Conservation (phyloP, 2,888 invertebrate genomes). For the Tupiocoris notatus region DNA sequence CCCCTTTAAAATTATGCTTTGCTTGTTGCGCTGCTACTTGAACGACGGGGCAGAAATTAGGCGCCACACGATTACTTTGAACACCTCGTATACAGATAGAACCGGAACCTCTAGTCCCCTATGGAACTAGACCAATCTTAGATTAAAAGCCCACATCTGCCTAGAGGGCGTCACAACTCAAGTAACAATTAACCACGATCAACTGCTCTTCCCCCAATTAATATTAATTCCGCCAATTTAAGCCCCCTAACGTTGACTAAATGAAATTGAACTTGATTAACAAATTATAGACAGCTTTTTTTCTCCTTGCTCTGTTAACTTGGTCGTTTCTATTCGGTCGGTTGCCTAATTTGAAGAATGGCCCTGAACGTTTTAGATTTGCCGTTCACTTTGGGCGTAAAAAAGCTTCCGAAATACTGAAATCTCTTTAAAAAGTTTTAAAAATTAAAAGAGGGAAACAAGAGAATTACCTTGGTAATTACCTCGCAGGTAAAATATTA, state of each 20-base stretch:
- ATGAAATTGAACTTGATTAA: conserved; percentile 45
- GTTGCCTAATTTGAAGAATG: neutral
- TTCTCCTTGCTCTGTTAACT: conserved; percentile 1
- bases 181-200: conserved; percentile 40
- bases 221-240: conserved; percentile 42
- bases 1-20: too few species aligned
- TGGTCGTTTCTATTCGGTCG: conserved; percentile 21
- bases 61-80: neutral
- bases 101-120: conserved; percentile 7
- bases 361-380: neutral
- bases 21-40: too few species aligned
- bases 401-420: neutral
- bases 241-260: conserved; percentile 34
- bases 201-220: conserved; percentile 35
- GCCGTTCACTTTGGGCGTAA: too few species aligned
- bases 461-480: too few species aligned
- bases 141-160: conserved; percentile 36
- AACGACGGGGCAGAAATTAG: too few species aligned
- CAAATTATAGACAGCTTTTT: conserved; percentile 44
- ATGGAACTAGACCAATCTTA: conserved; percentile 23
- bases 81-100: neutral
- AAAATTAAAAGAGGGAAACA: too few species aligned
- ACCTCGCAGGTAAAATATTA: too few species aligned
- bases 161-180: conserved; percentile 26
- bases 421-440: too few species aligned